phyloP scores from a whole-genome alignment of 2,113 vertebrate genomes.

The Thinocorus orbignyianus region DNA sequence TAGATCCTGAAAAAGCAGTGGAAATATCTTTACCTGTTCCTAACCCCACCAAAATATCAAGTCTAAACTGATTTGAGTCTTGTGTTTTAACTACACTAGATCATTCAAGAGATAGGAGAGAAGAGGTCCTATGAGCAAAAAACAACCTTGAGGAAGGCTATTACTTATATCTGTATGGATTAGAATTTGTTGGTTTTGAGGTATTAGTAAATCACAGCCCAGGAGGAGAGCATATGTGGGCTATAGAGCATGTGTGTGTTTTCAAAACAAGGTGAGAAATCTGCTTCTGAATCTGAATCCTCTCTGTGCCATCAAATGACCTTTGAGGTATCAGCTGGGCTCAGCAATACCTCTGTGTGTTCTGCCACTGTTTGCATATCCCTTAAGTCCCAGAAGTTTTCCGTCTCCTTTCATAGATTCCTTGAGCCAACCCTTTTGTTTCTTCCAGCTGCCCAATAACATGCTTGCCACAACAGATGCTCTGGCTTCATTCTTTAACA shows the following conservation, averaged over 20 bases:
- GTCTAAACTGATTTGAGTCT: not conserved
- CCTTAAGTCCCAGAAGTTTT: not conserved
- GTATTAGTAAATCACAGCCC: not conserved
- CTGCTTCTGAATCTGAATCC: not conserved
- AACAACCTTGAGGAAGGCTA: not conserved
- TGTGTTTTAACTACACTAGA: not conserved
- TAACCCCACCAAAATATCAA: not conserved
- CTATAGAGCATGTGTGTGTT: not conserved
- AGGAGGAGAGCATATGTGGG: not conserved
- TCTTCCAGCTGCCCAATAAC: not conserved
- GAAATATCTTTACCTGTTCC: not conserved
- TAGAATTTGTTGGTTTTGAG: not conserved
- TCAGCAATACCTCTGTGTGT: not conserved
- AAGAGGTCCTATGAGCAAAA: not conserved
- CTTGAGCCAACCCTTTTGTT: not conserved
- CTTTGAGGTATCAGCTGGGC: not conserved
- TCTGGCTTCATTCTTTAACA: not conserved
- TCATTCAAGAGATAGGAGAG: not conserved
- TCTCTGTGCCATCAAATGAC: not conserved
- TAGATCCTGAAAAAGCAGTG: not conserved
- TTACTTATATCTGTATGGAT: not conserved
- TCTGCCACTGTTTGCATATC: not conserved
- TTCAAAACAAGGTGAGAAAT: not conserved
- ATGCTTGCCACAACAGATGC: not conserved
- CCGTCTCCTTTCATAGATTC: not conserved